Conservation (phyloP, 2,797 vertebrate species). For the Serranus cabrilla region DNA sequence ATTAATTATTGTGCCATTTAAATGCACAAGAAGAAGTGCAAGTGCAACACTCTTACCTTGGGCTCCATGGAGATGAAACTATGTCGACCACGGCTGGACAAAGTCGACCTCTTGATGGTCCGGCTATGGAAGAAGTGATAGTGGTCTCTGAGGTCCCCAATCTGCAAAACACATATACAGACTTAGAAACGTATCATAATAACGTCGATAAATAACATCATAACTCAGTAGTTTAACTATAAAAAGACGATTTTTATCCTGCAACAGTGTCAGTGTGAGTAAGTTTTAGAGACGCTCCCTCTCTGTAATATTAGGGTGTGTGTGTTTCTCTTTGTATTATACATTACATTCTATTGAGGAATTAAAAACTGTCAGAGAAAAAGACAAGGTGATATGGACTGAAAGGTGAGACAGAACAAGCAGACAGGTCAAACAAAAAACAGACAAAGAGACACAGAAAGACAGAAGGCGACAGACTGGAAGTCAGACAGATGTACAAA, state of each 20-base stretch:
- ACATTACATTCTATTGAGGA: not conserved
- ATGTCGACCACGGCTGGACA: slow-evolving; percentile 95
- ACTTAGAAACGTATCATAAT: not conserved
- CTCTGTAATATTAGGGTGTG: not conserved
- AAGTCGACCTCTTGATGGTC: slow-evolving; percentile 97
- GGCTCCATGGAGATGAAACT: slow-evolving; percentile 99
- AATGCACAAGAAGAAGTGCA: not conserved
- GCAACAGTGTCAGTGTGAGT: not conserved
- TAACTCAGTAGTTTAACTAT: not conserved
- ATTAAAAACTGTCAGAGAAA: not conserved
- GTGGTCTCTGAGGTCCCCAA: slow-evolving; percentile 96
- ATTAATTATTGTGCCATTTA: not conserved
- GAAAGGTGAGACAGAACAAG: slow-evolving; percentile 1
- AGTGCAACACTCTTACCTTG: slow-evolving; percentile 89
- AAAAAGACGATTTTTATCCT: not conserved
- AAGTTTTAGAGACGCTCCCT: not conserved
- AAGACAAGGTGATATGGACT: not conserved
- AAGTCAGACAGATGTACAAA: slow-evolving; percentile 20
- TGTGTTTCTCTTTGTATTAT: not conserved
- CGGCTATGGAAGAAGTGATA: slow-evolving; percentile 99
- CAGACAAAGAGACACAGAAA: slow-evolving; percentile 8
- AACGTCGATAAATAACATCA: not conserved
- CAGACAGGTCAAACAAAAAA: slow-evolving; percentile 30
- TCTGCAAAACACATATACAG: slow-evolving; percentile 85
- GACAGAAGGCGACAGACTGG: slow-evolving; percentile 14